A percentile compares a stretch with the other conserved stretches of the same genome.
These are phyloP conservation scores for Pterostichus madidus DNA, from an alignment of 2,888 invertebrate species.

Conservation along the genomic window DNA sequence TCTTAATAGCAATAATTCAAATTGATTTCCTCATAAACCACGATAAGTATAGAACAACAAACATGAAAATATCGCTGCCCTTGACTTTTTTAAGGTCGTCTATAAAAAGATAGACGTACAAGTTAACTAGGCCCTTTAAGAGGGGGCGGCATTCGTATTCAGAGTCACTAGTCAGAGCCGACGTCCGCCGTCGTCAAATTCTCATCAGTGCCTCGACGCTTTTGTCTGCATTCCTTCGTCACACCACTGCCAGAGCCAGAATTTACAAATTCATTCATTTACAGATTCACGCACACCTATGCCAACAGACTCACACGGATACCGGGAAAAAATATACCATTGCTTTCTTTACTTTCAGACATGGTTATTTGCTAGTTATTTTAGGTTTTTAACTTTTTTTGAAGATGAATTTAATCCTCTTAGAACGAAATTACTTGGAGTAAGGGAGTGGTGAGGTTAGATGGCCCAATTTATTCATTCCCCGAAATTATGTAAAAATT, in stretches of 20 bases:
- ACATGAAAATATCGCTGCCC: slow-evolving; percentile 59
- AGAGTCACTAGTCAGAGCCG: not conserved
- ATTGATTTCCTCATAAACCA: not conserved
- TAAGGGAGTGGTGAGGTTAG: no score
- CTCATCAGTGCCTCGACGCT: slow-evolving; percentile 41
- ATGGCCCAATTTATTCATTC: no score
- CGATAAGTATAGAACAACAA: slow-evolving; percentile 36
- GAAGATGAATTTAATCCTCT: no score
- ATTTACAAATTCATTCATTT: slow-evolving; percentile 38
- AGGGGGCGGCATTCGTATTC: slow-evolving; percentile 45
- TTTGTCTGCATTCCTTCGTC: slow-evolving; percentile 36
- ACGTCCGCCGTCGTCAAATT: slow-evolving; percentile 36
- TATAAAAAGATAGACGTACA: slow-evolving; percentile 54
- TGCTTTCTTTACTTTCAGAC: no score
- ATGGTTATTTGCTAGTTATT: no score
- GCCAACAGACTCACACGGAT: no score
- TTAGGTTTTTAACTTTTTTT: no score
- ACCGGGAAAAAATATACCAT: no score
- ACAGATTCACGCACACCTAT: not conserved
- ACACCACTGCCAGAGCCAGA: slow-evolving; percentile 7
- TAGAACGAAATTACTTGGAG: no score
- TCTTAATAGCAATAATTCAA: not conserved
- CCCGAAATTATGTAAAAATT: no score
- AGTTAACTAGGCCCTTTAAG: slow-evolving; percentile 57
- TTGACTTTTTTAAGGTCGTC: slow-evolving; percentile 62